Percentiles rank a stretch among this genome's conserved stretches.
phyloP scores from a whole-genome alignment of 2,888 invertebrate genomes.

The Archips xylosteana region DNA sequence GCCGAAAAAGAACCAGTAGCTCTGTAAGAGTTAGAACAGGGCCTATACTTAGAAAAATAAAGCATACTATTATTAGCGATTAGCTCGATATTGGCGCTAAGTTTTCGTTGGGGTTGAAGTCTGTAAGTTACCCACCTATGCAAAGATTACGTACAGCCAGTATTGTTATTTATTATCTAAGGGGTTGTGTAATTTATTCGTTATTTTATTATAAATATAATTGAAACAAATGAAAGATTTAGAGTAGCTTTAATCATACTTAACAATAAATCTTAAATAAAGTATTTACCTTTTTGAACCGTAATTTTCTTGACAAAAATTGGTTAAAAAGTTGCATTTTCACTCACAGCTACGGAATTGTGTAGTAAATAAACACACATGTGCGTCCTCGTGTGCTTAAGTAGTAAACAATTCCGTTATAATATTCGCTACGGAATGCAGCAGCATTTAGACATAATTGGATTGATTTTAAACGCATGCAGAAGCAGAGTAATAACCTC shows the following conservation, averaged over 20 bases:
- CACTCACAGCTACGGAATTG: slow-evolving; percentile 60
- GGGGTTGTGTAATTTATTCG: slow-evolving; percentile 37
- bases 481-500: neutral
- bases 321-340: slow-evolving; percentile 66
- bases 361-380: slow-evolving; percentile 55
- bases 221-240: slow-evolving; percentile 34
- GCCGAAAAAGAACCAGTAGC: slow-evolving; percentile 59
- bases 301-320: slow-evolving; percentile 55
- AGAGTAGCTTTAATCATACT: slow-evolving; percentile 42
- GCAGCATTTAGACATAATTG: slow-evolving; percentile 5
- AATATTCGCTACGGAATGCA: neutral
- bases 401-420: slow-evolving; percentile 56
- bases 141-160: slow-evolving; percentile 28
- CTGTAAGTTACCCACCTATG: slow-evolving; percentile 1
- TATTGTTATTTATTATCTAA: slow-evolving; percentile 40
- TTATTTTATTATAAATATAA: slow-evolving; percentile 12
- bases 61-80: slow-evolving; percentile 53
- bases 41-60: slow-evolving; percentile 67
- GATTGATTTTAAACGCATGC: slow-evolving; percentile 12
- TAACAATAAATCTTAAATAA: slow-evolving; percentile 39
- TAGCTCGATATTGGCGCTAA: slow-evolving; percentile 10
- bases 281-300: slow-evolving; percentile 39
- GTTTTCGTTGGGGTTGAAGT: neutral
- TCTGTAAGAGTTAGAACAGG: slow-evolving; percentile 58
- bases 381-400: slow-evolving; percentile 73